Base-by-base conservation (phyloP, 2,888 invertebrate species). In the Ichneumon xanthorius region DNA sequence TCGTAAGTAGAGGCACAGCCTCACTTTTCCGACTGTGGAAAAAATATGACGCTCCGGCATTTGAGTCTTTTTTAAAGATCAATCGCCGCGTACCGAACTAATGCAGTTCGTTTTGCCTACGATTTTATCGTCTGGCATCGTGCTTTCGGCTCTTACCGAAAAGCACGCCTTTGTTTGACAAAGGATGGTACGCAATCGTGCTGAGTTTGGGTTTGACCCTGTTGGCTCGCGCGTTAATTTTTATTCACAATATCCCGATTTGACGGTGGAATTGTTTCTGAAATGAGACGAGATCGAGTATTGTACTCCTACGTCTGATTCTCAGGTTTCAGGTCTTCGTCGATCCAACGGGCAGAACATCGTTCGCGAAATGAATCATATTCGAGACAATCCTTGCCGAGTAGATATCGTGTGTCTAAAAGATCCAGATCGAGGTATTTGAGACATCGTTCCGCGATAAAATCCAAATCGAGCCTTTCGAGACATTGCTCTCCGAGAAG, bases 1-100 rank as follows among this genome's bases (percentile, higher is more conserved):
- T n/a, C 65, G 65, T 65, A 65, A 65, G 65, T 65, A 65, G 65
- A 30, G 19, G 33, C 16, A 30, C 19, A 65, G 19, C 65, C 65
- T 65, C 65, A 65, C 11, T 33, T 65, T 6, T 22, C 37, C 16
- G 37, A 0, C 6, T 3, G 37, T 2, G 5, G 7, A 33, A 6
- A 16, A 16, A 37, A 11, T 4, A 50, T 16, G 16, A 50, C n/a
- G 50, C 50, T 50, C n/a, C 33, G 50, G 50, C 50, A n/a, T 50
- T 16, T 16, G 16, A 50, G 16, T 65, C 7, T 65, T 30, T 65
- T 65, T 30, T 33, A n/a, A 33, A 33, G 16, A 16, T 33, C 16
- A 26, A 63, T 16, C n/a, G 11, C 63, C 65, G 26, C n/a, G 19
- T 65, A n/a, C 6, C 14, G 16, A n/a, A 65, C 26, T 37, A n/a